Evolutionary conservation across 1,140 invertebrate genomes (phyloP), one percentile per base, ranked within the genome.

Genomic region (Triops cancriformis): DNA sequence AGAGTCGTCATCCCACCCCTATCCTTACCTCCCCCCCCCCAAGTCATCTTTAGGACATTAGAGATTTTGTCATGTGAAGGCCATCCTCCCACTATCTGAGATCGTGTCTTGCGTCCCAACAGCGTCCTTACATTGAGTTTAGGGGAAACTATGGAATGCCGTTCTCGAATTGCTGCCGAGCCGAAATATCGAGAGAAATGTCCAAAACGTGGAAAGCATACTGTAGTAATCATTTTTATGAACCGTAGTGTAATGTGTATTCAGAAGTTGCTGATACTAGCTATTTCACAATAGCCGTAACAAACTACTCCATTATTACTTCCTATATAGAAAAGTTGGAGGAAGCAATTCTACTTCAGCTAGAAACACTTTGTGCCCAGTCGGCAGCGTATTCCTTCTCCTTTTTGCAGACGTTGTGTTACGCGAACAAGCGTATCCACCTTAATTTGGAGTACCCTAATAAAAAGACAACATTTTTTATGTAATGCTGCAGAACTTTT

Each of bases 51-150:
- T 64, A 64, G 18, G 51, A 64, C 51, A 23, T 64, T 23, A 64
- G 51, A 64, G 14, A 64, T 64, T 64, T 64, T 64, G 51, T 64
- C 51, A 64, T 64, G 51, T 64, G 51, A 23, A 64, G 51, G 51
- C 23, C 10, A 64, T 64, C 51, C 51, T 37, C 31, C 51, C 51
- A 64, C n/a, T 64, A 64, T 9, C 1, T 18, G 23, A 64, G 51
- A 64, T 64, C 51, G 51, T 64, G 51, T 64, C 51, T 64, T 23
- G 51, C 14, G 10, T 64, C 14, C 51, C 51, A 64, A 64, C 14
- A 5, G 18, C 18, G 51, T 23, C 51, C 23, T 64, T 18, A n/a
- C 23, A 23, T 64, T 18, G 4, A 23, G 51, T 64, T 64, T 23
- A 9, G 14, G 51, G 23, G 51, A 7, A 18, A 64, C 51, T 64